Percentiles rank a stretch among this genome's conserved stretches.
These are phyloP conservation scores for Latrodectus elegans DNA, from an alignment of 2,888 invertebrate species.

Conservation along the genomic window DNA sequence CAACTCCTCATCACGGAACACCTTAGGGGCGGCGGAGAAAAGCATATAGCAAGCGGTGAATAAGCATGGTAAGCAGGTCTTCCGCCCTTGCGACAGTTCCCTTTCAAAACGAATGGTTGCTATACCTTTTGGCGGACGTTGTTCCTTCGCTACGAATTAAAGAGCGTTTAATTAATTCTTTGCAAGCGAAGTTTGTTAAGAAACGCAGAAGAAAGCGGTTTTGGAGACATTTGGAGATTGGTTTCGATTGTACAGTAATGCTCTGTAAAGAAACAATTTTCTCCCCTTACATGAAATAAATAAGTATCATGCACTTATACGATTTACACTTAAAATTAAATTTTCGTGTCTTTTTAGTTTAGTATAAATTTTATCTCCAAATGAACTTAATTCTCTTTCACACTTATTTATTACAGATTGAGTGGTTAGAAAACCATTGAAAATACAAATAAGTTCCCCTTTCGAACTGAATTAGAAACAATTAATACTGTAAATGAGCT, in stretches of 20 bases:
- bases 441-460: too few species aligned
- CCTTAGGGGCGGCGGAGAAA: slow-evolving; percentile 19
- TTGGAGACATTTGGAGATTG: not conserved
- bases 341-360: too few species aligned
- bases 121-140: slow-evolving; percentile 17
- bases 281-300: too few species aligned
- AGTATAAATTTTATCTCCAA: too few species aligned
- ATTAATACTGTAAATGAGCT: too few species aligned
- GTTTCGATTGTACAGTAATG: not conserved
- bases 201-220: not conserved
- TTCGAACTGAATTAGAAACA: too few species aligned
- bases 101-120: slow-evolving; percentile 31
- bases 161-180: slow-evolving; percentile 14
- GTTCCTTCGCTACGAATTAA: slow-evolving; percentile 1
- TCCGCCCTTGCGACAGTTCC: slow-evolving; percentile 28
- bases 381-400: too few species aligned
- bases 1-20: slow-evolving; percentile 36
- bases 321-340: too few species aligned
- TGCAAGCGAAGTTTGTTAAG: not conserved
- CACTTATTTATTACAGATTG: too few species aligned
- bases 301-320: too few species aligned
- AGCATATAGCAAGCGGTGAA: slow-evolving; percentile 32
- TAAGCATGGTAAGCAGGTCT: slow-evolving; percentile 45
- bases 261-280: too few species aligned
- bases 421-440: too few species aligned